Conservation (phyloP, 2,113 vertebrate species). For the Silurus glanis region DNA sequence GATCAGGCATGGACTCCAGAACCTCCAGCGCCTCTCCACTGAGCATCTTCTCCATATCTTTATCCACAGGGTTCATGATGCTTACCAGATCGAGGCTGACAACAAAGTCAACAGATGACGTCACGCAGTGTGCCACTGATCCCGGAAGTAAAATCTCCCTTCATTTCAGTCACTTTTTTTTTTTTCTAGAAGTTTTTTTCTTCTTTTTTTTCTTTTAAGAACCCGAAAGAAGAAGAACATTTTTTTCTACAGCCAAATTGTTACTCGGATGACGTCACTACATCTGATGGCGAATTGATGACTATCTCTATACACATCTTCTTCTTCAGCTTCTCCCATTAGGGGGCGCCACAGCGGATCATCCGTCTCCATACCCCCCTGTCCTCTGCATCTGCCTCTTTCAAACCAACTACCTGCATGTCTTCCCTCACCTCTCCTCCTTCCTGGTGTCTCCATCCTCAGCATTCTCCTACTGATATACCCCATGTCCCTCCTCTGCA, state of each 20-base stretch:
- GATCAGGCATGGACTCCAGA: constrained; percentile 57
- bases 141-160: background rate
- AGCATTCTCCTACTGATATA: too few relatives aligned
- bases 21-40: constrained; percentile 70
- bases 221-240: background rate
- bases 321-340: too few relatives aligned
- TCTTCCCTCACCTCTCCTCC: too few relatives aligned
- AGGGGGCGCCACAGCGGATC: too few relatives aligned
- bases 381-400: too few relatives aligned
- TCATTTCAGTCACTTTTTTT: background rate
- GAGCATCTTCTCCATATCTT: constrained; percentile 63
- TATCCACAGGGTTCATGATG: constrained; percentile 40
- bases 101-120: background rate
- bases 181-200: too few relatives aligned
- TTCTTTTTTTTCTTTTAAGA: background rate
- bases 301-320: too few relatives aligned
- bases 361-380: too few relatives aligned
- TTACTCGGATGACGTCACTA: background rate
- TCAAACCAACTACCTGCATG: too few relatives aligned
- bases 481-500: too few relatives aligned
- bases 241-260: background rate
- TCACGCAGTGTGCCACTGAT: background rate
- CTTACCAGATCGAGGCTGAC: background rate
- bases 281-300: background rate
- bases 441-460: too few relatives aligned